phyloP scores from a whole-genome alignment of 2,113 vertebrate genomes.

The Sakesphorus luctuosus region DNA sequence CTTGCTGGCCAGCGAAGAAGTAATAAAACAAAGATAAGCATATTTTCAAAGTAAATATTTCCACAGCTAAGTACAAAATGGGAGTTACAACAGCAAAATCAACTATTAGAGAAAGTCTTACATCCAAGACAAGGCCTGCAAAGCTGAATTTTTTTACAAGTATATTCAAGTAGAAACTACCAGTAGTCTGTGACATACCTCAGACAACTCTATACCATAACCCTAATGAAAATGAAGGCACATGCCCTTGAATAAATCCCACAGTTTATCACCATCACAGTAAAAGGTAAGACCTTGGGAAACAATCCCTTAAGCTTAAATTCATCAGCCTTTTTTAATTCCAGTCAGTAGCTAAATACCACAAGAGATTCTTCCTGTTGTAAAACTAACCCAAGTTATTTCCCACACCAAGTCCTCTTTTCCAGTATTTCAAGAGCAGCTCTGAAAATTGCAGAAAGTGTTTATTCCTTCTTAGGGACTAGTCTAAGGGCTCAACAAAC shows the following conservation, averaged over 20 bases:
- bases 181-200: not conserved
- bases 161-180: not conserved
- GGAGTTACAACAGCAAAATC: slow-evolving; percentile 3
- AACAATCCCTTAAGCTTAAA: not conserved
- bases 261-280: not conserved
- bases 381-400: not conserved
- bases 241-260: not conserved
- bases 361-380: not conserved
- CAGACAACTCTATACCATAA: not conserved
- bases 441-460: not conserved
- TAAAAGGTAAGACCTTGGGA: not conserved
- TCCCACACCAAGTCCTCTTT: not conserved
- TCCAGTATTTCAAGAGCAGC: not conserved
- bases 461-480: not conserved
- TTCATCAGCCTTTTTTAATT: not conserved
- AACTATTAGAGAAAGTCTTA: not conserved
- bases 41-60: slow-evolving; percentile 13
- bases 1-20: not conserved
- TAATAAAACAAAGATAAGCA: slow-evolving; percentile 1
- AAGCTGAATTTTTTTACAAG: not conserved
- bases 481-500: not conserved
- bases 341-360: not conserved
- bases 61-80: not conserved
- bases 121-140: not conserved
- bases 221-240: not conserved